Evolutionary conservation across 2,797 vertebrate species (phyloP).

Genomic region (Phalloptychus januarius): DNA sequence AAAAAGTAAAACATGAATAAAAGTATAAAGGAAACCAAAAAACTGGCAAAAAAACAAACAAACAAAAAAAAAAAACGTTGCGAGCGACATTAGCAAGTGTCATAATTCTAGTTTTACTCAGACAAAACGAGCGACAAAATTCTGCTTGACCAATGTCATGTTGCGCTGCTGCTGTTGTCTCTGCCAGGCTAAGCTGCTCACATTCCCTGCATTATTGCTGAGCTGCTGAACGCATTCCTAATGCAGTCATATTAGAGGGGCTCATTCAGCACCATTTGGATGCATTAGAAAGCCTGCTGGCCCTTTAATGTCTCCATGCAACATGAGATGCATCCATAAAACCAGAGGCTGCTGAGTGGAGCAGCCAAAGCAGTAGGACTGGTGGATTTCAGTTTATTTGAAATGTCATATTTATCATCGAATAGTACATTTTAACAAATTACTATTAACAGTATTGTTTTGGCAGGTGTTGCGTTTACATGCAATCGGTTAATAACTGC

Average conservation of each 20-base stretch:
- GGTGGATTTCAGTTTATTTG: neutral
- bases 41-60: neutral
- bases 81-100: neutral
- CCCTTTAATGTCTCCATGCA: conserved; percentile 8
- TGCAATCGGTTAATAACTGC: no score
- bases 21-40: neutral
- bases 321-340: conserved; percentile 25
- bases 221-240: conserved; percentile 9
- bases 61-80: no score
- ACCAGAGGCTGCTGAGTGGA: conserved; percentile 1
- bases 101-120: conserved; percentile 33
- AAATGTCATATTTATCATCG: neutral
- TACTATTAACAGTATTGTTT: neutral
- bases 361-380: neutral
- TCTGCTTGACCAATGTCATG: conserved; percentile 38
- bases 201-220: neutral
- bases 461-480: neutral
- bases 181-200: neutral
- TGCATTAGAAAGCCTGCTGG: conserved; percentile 11
- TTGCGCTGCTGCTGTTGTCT: conserved; percentile 8
- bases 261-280: conserved; percentile 23
- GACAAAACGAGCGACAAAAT: conserved; percentile 37
- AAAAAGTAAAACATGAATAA: neutral
- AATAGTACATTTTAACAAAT: neutral
- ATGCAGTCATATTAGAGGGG: conserved; percentile 5